Conservation (phyloP, 64 coral and sea anemone genomes). For the Porites australiensis region DNA sequence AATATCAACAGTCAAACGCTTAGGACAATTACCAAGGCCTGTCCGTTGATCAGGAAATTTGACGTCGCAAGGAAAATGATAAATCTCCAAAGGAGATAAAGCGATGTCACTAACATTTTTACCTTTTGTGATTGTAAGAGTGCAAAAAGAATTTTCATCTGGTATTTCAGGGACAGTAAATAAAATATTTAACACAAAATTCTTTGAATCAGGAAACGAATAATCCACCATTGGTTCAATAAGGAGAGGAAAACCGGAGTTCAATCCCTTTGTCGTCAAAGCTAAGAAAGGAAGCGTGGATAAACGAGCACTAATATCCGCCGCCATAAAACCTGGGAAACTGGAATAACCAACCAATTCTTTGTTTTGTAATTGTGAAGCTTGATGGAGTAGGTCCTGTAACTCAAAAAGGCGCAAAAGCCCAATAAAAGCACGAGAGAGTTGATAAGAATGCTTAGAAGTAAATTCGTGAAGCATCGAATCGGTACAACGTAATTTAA, state of each 20-base stretch:
- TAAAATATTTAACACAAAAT: slow-evolving; percentile 15
- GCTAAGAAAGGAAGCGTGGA: neutral
- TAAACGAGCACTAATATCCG: neutral
- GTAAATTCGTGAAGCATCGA: slow-evolving; percentile 9
- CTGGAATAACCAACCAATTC: slow-evolving; percentile 37
- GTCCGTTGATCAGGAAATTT: too few species aligned
- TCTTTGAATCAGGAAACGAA: neutral
- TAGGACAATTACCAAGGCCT: too few species aligned
- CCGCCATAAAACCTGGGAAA: neutral
- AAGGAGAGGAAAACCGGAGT: neutral
- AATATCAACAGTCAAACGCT: too few species aligned
- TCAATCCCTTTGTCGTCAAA: neutral
- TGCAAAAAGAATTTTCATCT: slow-evolving; percentile 9
- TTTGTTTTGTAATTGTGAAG: neutral
- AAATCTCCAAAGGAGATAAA: too few species aligned
- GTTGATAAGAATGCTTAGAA: slow-evolving; percentile 3
- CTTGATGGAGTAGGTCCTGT: slow-evolving; percentile 23
- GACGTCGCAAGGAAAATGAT: too few species aligned
- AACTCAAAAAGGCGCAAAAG: slow-evolving; percentile 24
- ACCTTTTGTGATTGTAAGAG: neutral
- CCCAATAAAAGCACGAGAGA: neutral
- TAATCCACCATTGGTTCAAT: slow-evolving; percentile 47
- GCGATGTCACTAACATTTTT: too few species aligned
- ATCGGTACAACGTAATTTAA: slow-evolving; percentile 1
- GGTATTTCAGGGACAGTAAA: slow-evolving; percentile 37